Percentiles rank a stretch among this genome's conserved stretches.
phyloP scores from a whole-genome alignment of 2,888 invertebrate species.

The Drosophila flavopinicola region DNA sequence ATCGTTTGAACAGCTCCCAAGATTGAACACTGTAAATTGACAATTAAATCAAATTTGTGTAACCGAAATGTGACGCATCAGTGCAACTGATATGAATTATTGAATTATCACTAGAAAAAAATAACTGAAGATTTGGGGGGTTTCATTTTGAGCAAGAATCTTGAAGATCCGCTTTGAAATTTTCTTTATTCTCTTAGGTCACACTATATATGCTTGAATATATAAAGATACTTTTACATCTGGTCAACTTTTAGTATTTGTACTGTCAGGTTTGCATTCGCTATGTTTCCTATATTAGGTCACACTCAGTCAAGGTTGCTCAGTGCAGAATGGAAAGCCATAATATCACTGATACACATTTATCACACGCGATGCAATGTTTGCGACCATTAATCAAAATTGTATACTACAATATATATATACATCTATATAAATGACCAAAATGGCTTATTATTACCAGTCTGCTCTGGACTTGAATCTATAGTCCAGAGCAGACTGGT shows the following conservation, averaged over 20 bases:
- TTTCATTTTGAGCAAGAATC: background rate
- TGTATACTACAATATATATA: background rate
- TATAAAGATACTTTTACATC: no score
- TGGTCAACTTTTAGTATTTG: background rate
- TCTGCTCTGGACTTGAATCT: no score
- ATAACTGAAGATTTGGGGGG: no score
- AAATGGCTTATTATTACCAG: no score
- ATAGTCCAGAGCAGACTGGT: no score
- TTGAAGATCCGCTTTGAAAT: no score
- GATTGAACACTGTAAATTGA: constrained; percentile 14
- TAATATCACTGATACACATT: constrained; percentile 53
- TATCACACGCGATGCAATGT: constrained; percentile 60
- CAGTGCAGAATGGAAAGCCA: background rate
- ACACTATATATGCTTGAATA: no score
- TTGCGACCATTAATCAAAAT: constrained; percentile 47
- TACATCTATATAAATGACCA: constrained; percentile 28
- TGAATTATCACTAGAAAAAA: background rate
- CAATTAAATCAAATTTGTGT: constrained; percentile 20
- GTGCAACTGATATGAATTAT: background rate
- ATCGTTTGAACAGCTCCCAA: background rate
- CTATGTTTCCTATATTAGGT: constrained; percentile 1
- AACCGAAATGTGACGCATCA: constrained; percentile 1
- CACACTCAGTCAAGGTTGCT: constrained; percentile 1
- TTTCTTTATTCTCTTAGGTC: no score
- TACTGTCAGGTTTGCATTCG: background rate